Evolutionary conservation across 2,888 invertebrate genomes (phyloP).

Genomic region (Cremastinae sp.): DNA sequence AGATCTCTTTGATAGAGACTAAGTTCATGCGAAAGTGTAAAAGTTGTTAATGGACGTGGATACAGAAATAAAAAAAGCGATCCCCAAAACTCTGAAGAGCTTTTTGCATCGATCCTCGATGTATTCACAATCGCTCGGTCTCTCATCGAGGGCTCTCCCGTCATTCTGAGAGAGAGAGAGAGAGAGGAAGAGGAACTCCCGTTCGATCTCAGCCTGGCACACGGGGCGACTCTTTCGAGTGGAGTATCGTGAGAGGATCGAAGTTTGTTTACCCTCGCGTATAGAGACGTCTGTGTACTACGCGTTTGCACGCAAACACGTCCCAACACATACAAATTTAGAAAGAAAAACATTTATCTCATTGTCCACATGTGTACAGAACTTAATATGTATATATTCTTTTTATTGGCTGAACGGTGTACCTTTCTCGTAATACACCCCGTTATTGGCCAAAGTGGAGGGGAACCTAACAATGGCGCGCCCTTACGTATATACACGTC

Average conservation of each 20-base stretch:
- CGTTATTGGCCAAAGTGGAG: slow-evolving; percentile 4
- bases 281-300: slow-evolving; percentile 34
- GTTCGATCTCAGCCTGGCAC: slow-evolving; percentile 45
- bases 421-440: slow-evolving; percentile 19
- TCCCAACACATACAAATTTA: too few relatives aligned
- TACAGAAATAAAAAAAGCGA: neutral
- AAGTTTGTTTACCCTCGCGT: slow-evolving; percentile 53
- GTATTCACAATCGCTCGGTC: slow-evolving; percentile 7
- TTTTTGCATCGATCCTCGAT: slow-evolving; percentile 7
- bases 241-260: slow-evolving; percentile 43
- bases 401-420: slow-evolving; percentile 9
- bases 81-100: slow-evolving; percentile 27
- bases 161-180: slow-evolving; percentile 45
- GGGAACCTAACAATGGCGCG: slow-evolving; percentile 22
- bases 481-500: too few relatives aligned
- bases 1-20: too few relatives aligned
- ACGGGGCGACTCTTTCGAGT: slow-evolving; percentile 36
- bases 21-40: too few relatives aligned
- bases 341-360: too few relatives aligned
- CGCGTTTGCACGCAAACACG: slow-evolving; percentile 15
- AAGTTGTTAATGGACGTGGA: too few relatives aligned
- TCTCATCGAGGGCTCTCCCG: slow-evolving; percentile 40
- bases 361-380: too few relatives aligned
- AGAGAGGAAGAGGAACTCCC: slow-evolving; percentile 37
- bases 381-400: neutral